Base-by-base conservation (phyloP, 2,113 vertebrate species). In the Recurvirostra avosetta region DNA sequence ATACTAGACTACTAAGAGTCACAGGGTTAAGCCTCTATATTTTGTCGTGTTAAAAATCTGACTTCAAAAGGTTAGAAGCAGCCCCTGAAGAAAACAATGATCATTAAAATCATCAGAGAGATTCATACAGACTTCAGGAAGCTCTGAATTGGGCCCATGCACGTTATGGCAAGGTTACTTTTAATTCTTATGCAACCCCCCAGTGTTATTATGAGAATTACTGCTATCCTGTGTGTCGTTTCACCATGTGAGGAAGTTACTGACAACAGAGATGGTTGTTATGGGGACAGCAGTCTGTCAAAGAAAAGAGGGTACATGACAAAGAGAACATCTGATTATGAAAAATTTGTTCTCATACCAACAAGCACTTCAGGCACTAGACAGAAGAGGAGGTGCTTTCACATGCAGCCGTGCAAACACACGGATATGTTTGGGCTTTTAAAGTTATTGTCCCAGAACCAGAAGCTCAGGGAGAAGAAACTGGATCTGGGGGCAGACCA, bases 401-500 rank as follows among this genome's bases (percentile, higher is more conserved):
- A 89, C 55, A 34, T 66, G 55, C 65, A 85, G 32, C 50, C 68
- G 8, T 85, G 50, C 62, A 92, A 87, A 68, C 12, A 62, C 17
- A 58, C 19, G 45, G 41, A 27, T 72, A 55, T 74, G 43, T 82
- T 63, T 63, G 49, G 79, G 26, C 32, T 92, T 94, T 90, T 88
- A 40, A 53, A 41, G 26, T 65, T 90, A n/a, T 3, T 82, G 55
- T 67, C 29, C 43, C 36, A 83, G 72, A 92, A 82, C 52, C 58
- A 84, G 73, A 90, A 90, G 41, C 38, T 70, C 34, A 72, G 56
- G 65, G 36, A 87, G 41, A 93, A 93, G 73, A 94, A 97, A 94
- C 70, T 85, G 70, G 38, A 95, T 95, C 88, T 62, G 45, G 11
- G 34, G 34, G 11, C 63, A 79, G 68, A 90, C 9, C 17, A 61